Base-by-base conservation (phyloP, 2,797 vertebrate species). In the Sebastes steindachneri region DNA sequence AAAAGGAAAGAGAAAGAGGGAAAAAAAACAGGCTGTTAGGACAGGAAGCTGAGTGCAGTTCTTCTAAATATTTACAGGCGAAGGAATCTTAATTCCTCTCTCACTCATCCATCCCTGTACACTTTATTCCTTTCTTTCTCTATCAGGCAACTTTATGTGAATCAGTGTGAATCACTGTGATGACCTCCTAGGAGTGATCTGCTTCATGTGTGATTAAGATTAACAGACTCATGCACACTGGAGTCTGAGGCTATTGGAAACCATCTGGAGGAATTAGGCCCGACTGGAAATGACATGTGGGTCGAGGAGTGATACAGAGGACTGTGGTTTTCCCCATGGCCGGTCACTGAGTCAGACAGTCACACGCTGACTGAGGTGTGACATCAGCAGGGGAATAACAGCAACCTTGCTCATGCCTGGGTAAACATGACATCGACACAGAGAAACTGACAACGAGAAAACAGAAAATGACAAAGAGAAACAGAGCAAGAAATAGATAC, bases 21-120 rank as follows among this genome's bases (percentile, higher is more conserved):
- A 11, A 0, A 14, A 23, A 8, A 67, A 19, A 58, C 17, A 3
- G 31, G n/a, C 48, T 69, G 33, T 83, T 73, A 67, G 59, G 33
- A 66, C 23, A 64, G 10, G 23, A 71, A 68, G 54, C 37, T 57
- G 12, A 86, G 76, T 5, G 21, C 67, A 73, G 31, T 62, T 82
- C 23, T 45, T 82, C 58, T 77, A 94, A 93, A 93, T 88, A 93
- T 93, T 91, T 93, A 87, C 62, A 84, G 37, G 79, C 0, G 1
- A 9, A 73, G 69, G 82, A 87, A 81, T 89, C 11, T 76, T 80
- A 55, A 74, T 79, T 84, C 60, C 31, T 51, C 37, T 68, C 35
- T 35, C 11, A 9, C 45, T 68, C 65, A 53, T 71, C 19, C 23
- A 9, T 45, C 55, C 17, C 17, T 3, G 12, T 26, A 9, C n/a